Conservation (phyloP, 2,888 invertebrate species). For the Hydrotaea diabolus region DNA sequence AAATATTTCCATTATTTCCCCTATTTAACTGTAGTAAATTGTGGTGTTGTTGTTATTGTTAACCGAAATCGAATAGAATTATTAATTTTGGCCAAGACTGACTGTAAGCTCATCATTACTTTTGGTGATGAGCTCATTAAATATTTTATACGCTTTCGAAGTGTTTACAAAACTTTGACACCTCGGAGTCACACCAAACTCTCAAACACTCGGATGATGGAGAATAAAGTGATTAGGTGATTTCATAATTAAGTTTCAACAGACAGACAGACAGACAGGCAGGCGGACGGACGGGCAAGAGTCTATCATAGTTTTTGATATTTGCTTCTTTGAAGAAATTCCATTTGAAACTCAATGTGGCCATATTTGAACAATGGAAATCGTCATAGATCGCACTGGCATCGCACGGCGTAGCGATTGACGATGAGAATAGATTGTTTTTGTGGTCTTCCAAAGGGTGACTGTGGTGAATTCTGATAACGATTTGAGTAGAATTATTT, state of each 20-base stretch:
- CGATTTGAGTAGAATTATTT: not conserved
- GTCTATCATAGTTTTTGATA: not conserved
- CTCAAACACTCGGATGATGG: not conserved
- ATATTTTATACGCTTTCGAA: not conserved
- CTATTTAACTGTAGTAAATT: no score
- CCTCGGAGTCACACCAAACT: not conserved
- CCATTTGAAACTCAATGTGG: not conserved
- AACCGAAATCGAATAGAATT: not conserved
- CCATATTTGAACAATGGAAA: not conserved
- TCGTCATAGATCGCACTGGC: not conserved
- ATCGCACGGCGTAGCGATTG: not conserved
- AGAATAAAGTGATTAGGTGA: not conserved
- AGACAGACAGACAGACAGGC: not conserved
- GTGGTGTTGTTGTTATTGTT: not conserved
- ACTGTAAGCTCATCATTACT: not conserved
- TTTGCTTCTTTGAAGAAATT: not conserved
- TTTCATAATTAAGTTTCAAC: not conserved
- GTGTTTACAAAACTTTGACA: not conserved
- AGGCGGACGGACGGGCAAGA: not conserved
- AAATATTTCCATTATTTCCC: no score
- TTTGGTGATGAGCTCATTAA: slow-evolving; percentile 15
- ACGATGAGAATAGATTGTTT: no score
- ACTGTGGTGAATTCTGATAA: not conserved
- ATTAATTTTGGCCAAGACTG: not conserved
- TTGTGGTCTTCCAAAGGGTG: not conserved